phyloP scores from a whole-genome alignment of 2,888 invertebrate species.

The Campoletis raptor region DNA sequence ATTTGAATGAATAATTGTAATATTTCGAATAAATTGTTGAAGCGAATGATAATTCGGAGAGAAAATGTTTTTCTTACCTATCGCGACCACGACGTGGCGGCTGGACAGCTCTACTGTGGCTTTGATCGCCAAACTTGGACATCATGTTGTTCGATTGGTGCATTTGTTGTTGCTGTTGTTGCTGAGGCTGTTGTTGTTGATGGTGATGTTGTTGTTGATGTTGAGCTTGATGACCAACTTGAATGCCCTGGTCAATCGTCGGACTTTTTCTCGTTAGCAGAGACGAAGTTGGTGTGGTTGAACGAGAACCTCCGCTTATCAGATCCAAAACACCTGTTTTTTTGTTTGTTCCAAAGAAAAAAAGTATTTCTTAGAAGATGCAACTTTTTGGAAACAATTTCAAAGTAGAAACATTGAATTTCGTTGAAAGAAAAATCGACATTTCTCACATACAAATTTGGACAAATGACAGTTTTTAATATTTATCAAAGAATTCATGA shows the following conservation, averaged over 20 bases:
- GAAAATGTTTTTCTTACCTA: conserved; percentile 72
- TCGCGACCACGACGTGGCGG: conserved; percentile 81
- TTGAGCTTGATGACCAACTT: conserved; percentile 86
- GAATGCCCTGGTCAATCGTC: conserved; percentile 93
- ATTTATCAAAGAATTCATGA: not conserved
- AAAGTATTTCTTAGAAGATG: not conserved
- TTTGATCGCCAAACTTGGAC: conserved; percentile 80
- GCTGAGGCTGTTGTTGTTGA: conserved; percentile 76
- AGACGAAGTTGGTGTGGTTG: conserved; percentile 92
- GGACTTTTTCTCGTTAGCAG: conserved; percentile 92
- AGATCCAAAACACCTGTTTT: conserved; percentile 88
- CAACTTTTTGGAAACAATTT: not conserved
- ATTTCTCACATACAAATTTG: not conserved
- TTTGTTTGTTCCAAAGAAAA: not conserved
- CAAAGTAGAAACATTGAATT: not conserved
- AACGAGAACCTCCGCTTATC: conserved; percentile 91
- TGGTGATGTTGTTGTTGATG: conserved; percentile 84
- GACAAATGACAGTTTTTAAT: not conserved
- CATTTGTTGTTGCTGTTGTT: conserved; percentile 86
- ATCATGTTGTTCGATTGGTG: conserved; percentile 83
- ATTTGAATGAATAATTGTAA: no score
- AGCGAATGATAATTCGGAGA: not conserved
- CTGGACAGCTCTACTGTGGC: conserved; percentile 77
- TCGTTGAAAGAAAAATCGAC: not conserved
- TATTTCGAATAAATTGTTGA: not conserved